Percentiles rank a stretch among this genome's conserved stretches.
Evolutionary conservation across 2,888 invertebrate species (phyloP).

Genomic region (Sepioteuthis lessoniana): DNA sequence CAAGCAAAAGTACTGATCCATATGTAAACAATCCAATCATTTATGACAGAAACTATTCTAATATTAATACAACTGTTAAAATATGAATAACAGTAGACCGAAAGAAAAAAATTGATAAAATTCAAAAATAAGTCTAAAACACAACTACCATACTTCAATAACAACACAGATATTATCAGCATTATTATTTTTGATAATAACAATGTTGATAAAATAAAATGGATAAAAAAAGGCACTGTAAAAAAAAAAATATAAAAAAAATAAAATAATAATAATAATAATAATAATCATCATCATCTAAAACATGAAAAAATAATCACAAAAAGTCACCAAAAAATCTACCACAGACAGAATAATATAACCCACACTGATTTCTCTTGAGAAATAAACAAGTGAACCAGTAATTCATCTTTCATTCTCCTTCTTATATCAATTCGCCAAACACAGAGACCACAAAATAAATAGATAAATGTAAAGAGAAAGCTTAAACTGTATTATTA

Average conservation of each 20-base stretch:
- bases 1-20: too few relatives aligned
- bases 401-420: not conserved
- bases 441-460: not conserved
- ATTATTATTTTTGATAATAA: not conserved
- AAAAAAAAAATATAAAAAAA: not conserved
- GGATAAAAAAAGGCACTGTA: not conserved
- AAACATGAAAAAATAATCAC: not conserved
- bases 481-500: not conserved
- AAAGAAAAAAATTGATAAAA: not conserved
- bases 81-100: not conserved
- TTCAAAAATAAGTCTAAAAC: not conserved
- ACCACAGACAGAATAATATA: constrained; percentile 8
- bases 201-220: not conserved
- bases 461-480: not conserved
- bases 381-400: constrained; percentile 4
- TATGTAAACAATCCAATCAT: too few relatives aligned
- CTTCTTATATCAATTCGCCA: constrained; percentile 12
- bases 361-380: not conserved
- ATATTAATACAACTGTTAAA: not conserved
- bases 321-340: not conserved
- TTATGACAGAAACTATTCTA: too few relatives aligned
- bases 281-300: too few relatives aligned
- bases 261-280: too few relatives aligned
- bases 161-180: not conserved
- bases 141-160: not conserved